Conservation (phyloP, 2,888 invertebrate genomes). For the Tanytarsus gracilentus region DNA sequence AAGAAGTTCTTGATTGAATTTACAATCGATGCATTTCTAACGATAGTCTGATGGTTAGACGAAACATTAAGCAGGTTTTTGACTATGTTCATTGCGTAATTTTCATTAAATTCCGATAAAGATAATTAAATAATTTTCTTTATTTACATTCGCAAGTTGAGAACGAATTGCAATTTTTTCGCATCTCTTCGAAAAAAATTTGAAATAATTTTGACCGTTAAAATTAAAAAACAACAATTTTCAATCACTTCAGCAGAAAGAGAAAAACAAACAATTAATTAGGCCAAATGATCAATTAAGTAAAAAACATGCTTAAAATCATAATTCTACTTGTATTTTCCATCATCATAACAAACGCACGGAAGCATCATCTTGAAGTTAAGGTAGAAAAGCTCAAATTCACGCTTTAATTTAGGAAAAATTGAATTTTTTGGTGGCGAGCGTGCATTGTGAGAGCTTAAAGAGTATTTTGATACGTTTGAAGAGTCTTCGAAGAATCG, state of each 20-base stretch:
- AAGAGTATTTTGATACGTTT: too few species aligned
- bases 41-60: background rate
- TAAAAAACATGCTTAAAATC: slow-evolving; percentile 17
- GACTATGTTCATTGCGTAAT: background rate
- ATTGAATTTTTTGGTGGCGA: too few species aligned
- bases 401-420: slow-evolving; percentile 11
- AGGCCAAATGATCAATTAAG: background rate
- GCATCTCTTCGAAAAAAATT: too few species aligned
- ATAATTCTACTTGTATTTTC: slow-evolving; percentile 18
- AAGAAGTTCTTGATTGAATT: background rate
- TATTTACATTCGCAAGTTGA: too few species aligned
- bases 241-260: too few species aligned
- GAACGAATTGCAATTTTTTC: too few species aligned
- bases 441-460: too few species aligned
- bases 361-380: slow-evolving; percentile 54
- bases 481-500: too few species aligned
- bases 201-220: too few species aligned
- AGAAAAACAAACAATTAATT: background rate
- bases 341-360: slow-evolving; percentile 29
- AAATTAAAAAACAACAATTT: too few species aligned
- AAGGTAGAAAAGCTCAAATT: slow-evolving; percentile 41
- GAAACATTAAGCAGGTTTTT: background rate
- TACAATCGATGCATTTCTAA: background rate
- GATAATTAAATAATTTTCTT: too few species aligned
- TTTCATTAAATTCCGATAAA: too few species aligned